Evolutionary conservation across 2,888 invertebrate species (phyloP).

Genomic region (Syrista parreyssii): DNA sequence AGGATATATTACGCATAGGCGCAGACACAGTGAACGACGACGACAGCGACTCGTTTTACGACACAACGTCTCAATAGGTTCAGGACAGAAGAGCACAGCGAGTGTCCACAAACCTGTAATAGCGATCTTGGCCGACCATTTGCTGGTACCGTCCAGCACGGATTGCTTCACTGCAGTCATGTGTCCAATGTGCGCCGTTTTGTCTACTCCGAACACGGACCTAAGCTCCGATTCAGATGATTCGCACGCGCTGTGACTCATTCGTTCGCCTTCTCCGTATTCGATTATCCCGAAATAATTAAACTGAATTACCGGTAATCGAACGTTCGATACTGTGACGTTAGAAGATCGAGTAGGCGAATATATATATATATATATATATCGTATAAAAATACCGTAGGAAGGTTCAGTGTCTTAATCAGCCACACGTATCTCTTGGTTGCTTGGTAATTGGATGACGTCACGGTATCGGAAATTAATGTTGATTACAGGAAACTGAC

Average conservation of each 20-base stretch:
- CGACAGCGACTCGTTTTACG: constrained; percentile 12
- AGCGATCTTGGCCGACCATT: constrained; percentile 99
- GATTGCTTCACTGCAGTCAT: constrained; percentile 99
- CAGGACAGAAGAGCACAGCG: constrained; percentile 38
- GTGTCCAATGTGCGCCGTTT: constrained; percentile 93
- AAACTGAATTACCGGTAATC: not conserved
- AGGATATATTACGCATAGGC: not conserved
- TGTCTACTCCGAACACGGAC: constrained; percentile 96
- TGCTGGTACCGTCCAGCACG: constrained; percentile 98
- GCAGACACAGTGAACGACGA: constrained; percentile 8
- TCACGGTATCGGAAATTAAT: constrained; percentile 35
- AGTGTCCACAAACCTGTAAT: constrained; percentile 93
- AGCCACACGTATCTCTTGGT: constrained; percentile 7
- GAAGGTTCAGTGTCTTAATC: not conserved
- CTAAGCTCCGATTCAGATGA: constrained; percentile 70
- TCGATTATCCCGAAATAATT: not conserved
- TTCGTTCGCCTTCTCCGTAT: constrained; percentile 39
- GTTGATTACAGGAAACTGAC: not conserved
- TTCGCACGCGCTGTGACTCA: constrained; percentile 34
- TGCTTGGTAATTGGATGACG: constrained; percentile 44
- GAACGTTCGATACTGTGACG: not conserved
- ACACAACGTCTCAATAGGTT: constrained; percentile 12
- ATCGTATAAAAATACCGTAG: too few species aligned
- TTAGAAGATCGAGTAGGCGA: not conserved
- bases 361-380: too few species aligned